phyloP scores from a whole-genome alignment of 2,113 vertebrate species.

The Istiophorus platypterus region DNA sequence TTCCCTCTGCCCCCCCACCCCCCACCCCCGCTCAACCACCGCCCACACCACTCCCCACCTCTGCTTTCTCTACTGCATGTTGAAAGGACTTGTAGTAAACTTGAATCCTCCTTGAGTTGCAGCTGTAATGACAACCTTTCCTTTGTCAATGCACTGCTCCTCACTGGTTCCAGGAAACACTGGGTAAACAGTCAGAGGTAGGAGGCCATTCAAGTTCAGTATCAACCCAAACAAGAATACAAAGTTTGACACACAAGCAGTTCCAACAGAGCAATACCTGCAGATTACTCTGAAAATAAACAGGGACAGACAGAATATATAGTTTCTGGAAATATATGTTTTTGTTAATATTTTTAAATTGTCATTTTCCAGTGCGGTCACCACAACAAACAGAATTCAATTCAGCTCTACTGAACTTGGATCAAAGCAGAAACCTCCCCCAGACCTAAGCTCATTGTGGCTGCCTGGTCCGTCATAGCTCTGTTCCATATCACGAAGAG shows the following conservation, averaged over 20 bases:
- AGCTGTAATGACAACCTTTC: constrained; percentile 31
- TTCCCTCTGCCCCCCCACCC: constrained; percentile 32
- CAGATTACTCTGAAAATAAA: background rate
- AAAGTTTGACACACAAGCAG: background rate
- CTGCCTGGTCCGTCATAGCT: no score
- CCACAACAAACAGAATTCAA: background rate
- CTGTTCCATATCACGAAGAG: background rate
- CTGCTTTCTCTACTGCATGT: constrained; percentile 17
- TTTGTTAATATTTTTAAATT: background rate
- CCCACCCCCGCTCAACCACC: background rate
- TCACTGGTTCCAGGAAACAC: constrained; percentile 5
- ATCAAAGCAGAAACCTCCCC: background rate
- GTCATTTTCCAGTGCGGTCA: background rate
- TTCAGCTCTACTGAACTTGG: background rate
- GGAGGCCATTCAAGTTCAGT: constrained; percentile 9
- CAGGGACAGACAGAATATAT: background rate
- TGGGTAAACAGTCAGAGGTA: background rate
- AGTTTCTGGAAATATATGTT: background rate
- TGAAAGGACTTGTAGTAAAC: constrained; percentile 37
- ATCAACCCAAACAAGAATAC: background rate
- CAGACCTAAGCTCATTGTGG: background rate
- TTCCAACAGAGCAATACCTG: background rate
- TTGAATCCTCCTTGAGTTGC: constrained; percentile 45
- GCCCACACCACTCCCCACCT: no score
- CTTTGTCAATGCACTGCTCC: constrained; percentile 8